Evolutionary conservation across 1,140 invertebrate genomes (phyloP), one percentile per base, ranked within the genome.

Genomic region (Calosoma granatense): DNA sequence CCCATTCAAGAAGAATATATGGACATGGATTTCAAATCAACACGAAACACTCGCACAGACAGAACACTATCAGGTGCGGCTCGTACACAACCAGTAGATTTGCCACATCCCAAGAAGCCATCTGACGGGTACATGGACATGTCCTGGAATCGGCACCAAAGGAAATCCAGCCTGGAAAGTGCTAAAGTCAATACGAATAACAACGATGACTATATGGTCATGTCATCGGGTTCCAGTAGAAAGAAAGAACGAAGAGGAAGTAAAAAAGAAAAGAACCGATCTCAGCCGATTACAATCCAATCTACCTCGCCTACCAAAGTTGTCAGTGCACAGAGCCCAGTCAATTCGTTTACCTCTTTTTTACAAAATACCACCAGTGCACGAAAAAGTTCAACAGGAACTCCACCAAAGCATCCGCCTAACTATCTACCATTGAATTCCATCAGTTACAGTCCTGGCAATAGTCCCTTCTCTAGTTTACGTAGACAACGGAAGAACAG

Each of bases 51-150:
- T 23, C 55, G 41, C 9, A 47, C 6, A 63, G 64, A 51, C 63
- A 63, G 36, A 64, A 64, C 52, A 66, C 63, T 22, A 60, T 56
- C 47, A 74, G 71, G 66, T 60, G 69, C 60, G 15, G 69, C 59
- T 17, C 68, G 67, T 65, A 73, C 74, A 2, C 69, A 72, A 17
- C 69, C 72, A 2, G 65, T 77, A 20, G 71, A 74, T 62, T 69
- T 75, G 53, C 73, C 70, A 2, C 70, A 73, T 22, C 68, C 75
- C 3, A 68, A 73, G n/a, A 70, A 71, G 47, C 67, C 72, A 2
- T 71, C 71, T 1, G 80, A 81, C 19, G 80, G 80, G 26, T 83
- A 84, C 61, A 78, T 84, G 1, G 80, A 82, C 58, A 84, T 83
- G 81, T 73, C 75, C 0, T 57, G 20, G 21, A 60, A 58, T 41